phyloP scores from a whole-genome alignment of 1,140 invertebrate genomes.

The Solenopsis fugax region DNA sequence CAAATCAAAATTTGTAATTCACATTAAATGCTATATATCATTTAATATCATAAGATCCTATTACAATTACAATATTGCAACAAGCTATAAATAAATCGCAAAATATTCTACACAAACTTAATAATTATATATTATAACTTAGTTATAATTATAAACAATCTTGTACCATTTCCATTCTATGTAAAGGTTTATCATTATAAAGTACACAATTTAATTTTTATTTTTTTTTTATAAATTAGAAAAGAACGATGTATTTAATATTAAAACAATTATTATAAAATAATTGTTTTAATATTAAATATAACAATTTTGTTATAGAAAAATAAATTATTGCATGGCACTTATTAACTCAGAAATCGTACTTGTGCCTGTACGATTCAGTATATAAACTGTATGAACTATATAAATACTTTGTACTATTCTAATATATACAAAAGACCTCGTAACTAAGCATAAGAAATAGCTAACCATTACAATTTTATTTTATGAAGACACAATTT shows the following conservation, averaged over 20 bases:
- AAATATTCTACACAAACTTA: slow-evolving; percentile 45
- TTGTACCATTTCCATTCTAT: background rate
- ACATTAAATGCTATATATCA: slow-evolving; percentile 39
- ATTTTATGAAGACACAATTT: slow-evolving; percentile 22
- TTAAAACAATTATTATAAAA: background rate
- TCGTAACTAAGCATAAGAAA: slow-evolving; percentile 12
- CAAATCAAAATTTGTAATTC: slow-evolving; percentile 44
- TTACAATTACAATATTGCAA: slow-evolving; percentile 46
- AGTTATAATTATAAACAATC: slow-evolving; percentile 21
- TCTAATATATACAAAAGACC: background rate
- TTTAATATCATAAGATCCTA: slow-evolving; percentile 36
- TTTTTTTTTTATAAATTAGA: slow-evolving; percentile 6
- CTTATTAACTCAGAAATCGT: slow-evolving; percentile 10
- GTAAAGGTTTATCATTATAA: slow-evolving; percentile 8
- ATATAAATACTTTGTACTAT: slow-evolving; percentile 17
- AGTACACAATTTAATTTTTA: background rate
- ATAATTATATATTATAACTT: slow-evolving; percentile 38
- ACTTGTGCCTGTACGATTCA: background rate
- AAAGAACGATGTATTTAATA: background rate
- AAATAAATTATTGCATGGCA: slow-evolving; percentile 47
- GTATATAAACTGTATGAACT: background rate
- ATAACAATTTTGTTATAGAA: slow-evolving; percentile 13
- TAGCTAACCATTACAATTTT: slow-evolving; percentile 11
- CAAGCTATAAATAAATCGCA: slow-evolving; percentile 53
- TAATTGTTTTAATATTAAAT: background rate